Base-by-base conservation (phyloP, 2,888 invertebrate genomes). In the Chymomyza fuscimana region DNA sequence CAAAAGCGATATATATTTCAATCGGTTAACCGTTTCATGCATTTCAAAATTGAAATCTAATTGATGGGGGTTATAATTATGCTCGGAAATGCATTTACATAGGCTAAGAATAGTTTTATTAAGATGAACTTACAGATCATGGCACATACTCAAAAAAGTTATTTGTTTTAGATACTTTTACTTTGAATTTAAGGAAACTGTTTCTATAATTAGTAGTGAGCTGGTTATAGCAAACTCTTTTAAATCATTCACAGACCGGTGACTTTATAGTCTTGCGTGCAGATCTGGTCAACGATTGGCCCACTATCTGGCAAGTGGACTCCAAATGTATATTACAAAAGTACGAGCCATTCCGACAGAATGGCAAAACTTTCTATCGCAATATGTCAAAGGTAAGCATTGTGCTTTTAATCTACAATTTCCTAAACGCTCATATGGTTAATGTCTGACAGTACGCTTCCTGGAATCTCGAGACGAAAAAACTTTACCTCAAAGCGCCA, bases 271-370 rank as follows among this genome's bases (percentile, higher is more conserved):
- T 97, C 52, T 94, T 97, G 88, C 96, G 96, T 92, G 93, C 95
- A 64, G 97, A 98, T 92, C 91, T 96, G 78, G 94, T 94, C 71
- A 94, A 96, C 90, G 95, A 97, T 91, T 96, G 95, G 94, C 97
- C 97, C 7, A 94, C 96, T 6, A 95, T 98, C 86, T 98, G 98
- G 98, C 95, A 97, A 91, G 96, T 98, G 65, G 97, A 98, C 90
- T 96, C 96, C 0, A 96, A 96, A 92, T 95, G 95, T 22, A 93
- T 96, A 77, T 91, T 96, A 74, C 96, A 96, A 92, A 96, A 96
- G 90, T 96, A 95, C 87, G 96, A 96, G 90, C 95, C 96, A 5
- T 96, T 96, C 87, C 95, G 95, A 81, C 95, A 96, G 87, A 95
- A 96, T 90, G 96, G 96, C 70, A 94, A 95, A 92, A 95, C 95